Evolutionary conservation across 2,888 invertebrate species (phyloP).

Genomic region (Hylaea fasciaria): DNA sequence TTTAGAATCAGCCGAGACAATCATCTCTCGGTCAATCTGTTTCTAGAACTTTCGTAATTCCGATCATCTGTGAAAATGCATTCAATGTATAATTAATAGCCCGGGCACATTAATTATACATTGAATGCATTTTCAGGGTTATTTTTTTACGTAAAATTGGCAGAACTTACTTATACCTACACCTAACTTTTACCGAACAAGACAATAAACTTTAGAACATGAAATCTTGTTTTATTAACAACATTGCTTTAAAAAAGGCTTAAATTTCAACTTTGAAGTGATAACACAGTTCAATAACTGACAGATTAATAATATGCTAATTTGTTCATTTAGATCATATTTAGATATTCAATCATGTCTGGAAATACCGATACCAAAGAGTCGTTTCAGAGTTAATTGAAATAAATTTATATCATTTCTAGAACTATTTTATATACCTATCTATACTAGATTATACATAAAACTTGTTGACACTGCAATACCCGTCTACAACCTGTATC

Average conservation of each 20-base stretch:
- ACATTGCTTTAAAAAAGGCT: too few relatives aligned
- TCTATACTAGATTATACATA: conserved; percentile 35
- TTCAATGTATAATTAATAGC: too few relatives aligned
- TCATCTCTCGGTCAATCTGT: conserved; percentile 74
- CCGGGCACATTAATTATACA: conserved; percentile 22
- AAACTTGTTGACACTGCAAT: conserved; percentile 35
- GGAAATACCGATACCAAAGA: conserved; percentile 1
- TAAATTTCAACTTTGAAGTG: too few relatives aligned
- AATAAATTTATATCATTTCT: conserved; percentile 24
- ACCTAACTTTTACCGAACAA: too few relatives aligned
- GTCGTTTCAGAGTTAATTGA: conserved; percentile 23
- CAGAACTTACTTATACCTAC: too few relatives aligned
- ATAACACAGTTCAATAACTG: too few relatives aligned
- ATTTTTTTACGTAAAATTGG: too few relatives aligned
- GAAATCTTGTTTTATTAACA: too few relatives aligned
- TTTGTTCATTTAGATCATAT: neutral
- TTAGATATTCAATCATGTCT: neutral
- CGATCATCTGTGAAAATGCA: conserved; percentile 51
- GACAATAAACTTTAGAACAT: too few relatives aligned
- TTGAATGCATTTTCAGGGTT: too few relatives aligned
- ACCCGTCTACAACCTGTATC: conserved; percentile 36
- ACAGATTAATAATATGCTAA: neutral
- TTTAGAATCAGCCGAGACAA: conserved; percentile 74
- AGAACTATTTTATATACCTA: conserved; percentile 21
- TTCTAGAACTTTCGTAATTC: conserved; percentile 57